Percentiles rank a stretch among this genome's conserved stretches.
These are phyloP conservation scores for Atractosteus spatula DNA, from an alignment of 2,113 vertebrate species.

Conservation along the genomic window DNA sequence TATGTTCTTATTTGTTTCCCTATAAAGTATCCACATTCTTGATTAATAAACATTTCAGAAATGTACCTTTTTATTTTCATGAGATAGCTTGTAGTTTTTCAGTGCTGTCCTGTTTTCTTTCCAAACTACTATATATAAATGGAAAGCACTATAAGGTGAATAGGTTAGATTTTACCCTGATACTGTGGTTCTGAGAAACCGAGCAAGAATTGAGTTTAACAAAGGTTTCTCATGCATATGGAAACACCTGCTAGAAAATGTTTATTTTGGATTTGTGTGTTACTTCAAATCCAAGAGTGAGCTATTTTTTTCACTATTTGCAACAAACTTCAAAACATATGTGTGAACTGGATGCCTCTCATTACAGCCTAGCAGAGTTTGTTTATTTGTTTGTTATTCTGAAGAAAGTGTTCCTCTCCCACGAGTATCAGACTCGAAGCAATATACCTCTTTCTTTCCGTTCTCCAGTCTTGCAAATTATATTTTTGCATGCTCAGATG, in stretches of 20 bases:
- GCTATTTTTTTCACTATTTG: background rate
- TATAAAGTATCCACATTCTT: too few relatives aligned
- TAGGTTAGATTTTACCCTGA: too few relatives aligned
- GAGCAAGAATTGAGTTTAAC: too few relatives aligned
- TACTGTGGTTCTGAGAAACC: too few relatives aligned
- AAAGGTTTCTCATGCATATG: too few relatives aligned
- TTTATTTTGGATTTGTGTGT: background rate
- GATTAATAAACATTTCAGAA: too few relatives aligned
- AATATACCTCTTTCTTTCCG: background rate
- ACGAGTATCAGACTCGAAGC: background rate
- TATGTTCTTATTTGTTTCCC: too few relatives aligned
- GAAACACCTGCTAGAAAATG: background rate
- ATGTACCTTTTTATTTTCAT: too few relatives aligned
- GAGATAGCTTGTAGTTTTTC: too few relatives aligned
- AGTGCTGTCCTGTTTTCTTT: too few relatives aligned
- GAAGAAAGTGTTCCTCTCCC: background rate
- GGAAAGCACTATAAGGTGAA: too few relatives aligned
- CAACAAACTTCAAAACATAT: background rate
- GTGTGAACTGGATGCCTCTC: background rate
- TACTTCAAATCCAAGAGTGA: background rate
- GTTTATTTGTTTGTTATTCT: conserved; percentile 7
- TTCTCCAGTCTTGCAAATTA: conserved; percentile 19
- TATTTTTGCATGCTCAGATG: conserved; percentile 32
- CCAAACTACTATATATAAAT: too few relatives aligned
- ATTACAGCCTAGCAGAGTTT: background rate